phyloP scores from a whole-genome alignment of 64 coral and sea anemone genomes.

The Actinia equina region DNA sequence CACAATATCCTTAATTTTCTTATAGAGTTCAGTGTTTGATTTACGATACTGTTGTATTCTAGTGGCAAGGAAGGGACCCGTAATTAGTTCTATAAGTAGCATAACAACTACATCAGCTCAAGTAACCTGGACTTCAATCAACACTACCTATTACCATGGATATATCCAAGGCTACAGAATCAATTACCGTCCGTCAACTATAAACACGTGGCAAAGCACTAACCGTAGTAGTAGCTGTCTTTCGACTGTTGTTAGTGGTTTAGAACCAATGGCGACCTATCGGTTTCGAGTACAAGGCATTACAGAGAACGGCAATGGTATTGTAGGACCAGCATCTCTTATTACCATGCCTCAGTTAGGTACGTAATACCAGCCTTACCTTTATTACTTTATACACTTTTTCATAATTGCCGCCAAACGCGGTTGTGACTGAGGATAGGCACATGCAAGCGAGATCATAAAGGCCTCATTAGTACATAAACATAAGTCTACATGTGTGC shows the following conservation, averaged over 20 bases:
- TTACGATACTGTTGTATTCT: not conserved
- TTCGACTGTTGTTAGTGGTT: not conserved
- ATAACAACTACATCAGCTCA: not conserved
- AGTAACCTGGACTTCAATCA: slow-evolving; percentile 3
- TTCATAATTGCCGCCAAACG: too few relatives aligned
- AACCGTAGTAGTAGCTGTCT: not conserved
- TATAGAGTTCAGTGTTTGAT: not conserved
- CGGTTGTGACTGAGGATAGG: too few relatives aligned
- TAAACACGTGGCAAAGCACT: not conserved
- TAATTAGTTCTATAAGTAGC: not conserved
- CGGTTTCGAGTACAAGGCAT: not conserved
- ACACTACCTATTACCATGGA: too few relatives aligned
- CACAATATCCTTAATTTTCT: too few relatives aligned
- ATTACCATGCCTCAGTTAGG: not conserved
- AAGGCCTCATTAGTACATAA: too few relatives aligned
- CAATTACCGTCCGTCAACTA: not conserved
- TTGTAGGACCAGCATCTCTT: not conserved
- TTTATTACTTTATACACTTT: too few relatives aligned
- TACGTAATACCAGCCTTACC: not conserved
- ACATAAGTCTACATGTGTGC: too few relatives aligned
- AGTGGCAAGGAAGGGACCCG: not conserved
- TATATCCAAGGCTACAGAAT: not conserved
- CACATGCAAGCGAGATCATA: too few relatives aligned
- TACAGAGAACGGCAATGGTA: not conserved
- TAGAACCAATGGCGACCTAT: not conserved